phyloP scores from a whole-genome alignment of 2,797 vertebrate genomes.

The Anas flavirostris region DNA sequence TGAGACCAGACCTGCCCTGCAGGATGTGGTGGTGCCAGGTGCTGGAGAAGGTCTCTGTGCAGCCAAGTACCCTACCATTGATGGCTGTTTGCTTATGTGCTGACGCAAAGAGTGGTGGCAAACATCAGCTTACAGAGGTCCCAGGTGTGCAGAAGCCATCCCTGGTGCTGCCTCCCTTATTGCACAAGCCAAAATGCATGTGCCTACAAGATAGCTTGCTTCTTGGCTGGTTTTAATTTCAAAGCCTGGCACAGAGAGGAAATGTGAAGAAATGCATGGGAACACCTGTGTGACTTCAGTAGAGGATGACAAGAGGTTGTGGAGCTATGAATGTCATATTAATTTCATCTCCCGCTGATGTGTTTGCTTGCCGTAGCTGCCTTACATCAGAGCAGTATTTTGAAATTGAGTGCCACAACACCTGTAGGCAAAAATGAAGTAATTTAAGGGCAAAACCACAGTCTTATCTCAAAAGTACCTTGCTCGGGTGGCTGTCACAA shows the following conservation, averaged over 20 bases:
- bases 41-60: background rate
- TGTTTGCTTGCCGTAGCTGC: background rate
- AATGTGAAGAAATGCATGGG: background rate
- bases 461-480: constrained; percentile 22
- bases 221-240: background rate
- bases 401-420: constrained; percentile 7
- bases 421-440: background rate
- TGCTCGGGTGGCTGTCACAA: background rate
- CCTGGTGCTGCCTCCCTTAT: background rate
- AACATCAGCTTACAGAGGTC: background rate
- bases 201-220: background rate
- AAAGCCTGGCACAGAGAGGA: background rate
- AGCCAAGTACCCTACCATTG: background rate
- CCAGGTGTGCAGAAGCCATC: background rate
- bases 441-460: constrained; percentile 16
- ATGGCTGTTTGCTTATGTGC: rapidly evolving
- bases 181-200: rapidly evolving
- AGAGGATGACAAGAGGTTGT: background rate
- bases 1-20: background rate
- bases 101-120: background rate
- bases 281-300: background rate
- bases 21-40: background rate
- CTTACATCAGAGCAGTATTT: background rate
- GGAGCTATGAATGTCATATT: background rate
- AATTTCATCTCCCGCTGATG: background rate